Conservation (phyloP, 2,113 vertebrate species). For the Myotis yumanensis region DNA sequence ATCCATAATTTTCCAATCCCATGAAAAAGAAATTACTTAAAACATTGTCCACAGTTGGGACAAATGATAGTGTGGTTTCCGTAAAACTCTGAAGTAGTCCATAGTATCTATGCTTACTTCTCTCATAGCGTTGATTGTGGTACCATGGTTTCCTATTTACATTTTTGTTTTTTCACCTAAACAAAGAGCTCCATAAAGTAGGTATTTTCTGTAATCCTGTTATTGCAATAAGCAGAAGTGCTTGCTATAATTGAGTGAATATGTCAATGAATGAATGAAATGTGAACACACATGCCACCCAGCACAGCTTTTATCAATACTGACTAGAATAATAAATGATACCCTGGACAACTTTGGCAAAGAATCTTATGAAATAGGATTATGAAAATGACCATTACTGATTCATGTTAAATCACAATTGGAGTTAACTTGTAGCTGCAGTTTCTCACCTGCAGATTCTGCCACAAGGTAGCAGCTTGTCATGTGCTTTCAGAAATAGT, state of each 20-base stretch:
- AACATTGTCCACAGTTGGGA: background rate
- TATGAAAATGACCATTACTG: conserved; percentile 34
- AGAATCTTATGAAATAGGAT: conserved; percentile 39
- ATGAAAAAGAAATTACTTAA: background rate
- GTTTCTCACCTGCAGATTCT: background rate
- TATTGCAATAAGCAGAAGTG: background rate
- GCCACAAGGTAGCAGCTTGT: background rate
- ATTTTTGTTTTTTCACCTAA: background rate
- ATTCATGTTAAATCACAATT: conserved; percentile 50
- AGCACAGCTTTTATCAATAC: background rate
- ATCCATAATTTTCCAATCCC: background rate
- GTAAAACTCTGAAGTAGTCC: background rate
- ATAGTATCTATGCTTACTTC: background rate
- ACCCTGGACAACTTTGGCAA: conserved; percentile 41
- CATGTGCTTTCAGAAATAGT: background rate
- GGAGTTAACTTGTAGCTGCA: conserved; percentile 13
- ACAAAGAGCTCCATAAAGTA: background rate
- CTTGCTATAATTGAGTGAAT: background rate
- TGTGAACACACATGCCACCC: background rate
- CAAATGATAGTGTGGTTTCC: background rate
- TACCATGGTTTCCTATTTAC: background rate
- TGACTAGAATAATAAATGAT: background rate
- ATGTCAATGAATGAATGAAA: conserved; percentile 5
- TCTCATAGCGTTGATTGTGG: background rate
- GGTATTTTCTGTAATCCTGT: background rate